Base-by-base conservation (phyloP, 30 jellyfish, hydroid and myxozoan species). In the Hydractinia echinata region DNA sequence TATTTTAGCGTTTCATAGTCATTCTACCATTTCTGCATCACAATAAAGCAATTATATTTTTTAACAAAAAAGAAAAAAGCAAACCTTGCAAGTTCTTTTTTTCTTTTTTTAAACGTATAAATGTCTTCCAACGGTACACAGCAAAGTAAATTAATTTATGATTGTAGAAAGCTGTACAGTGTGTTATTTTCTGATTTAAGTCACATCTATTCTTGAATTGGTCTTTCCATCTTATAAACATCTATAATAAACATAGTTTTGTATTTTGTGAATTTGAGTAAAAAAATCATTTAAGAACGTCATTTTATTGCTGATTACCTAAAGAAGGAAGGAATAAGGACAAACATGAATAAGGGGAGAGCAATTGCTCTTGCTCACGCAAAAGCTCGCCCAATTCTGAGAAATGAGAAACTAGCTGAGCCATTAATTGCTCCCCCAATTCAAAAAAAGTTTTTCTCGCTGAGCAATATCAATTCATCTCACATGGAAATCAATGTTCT, bases 361-460 rank as follows among this genome's bases (percentile, higher is more conserved):
- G 68, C 68, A 56, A 56, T 56, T 9, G 68, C 68, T 56, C n/a
- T 56, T 56, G 13, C n/a, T n/a, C n/a, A n/a, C n/a, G n/a, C n/a
- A n/a, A n/a, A n/a, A n/a, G n/a, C n/a, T n/a, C n/a, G n/a, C n/a
- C n/a, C n/a, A n/a, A n/a, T n/a, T n/a, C n/a, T n/a, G n/a, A n/a
- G n/a, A n/a, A n/a, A n/a, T n/a, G n/a, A n/a, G n/a, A n/a, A n/a
- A n/a, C n/a, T n/a, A n/a, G n/a, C n/a, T n/a, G n/a, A n/a, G n/a
- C n/a, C n/a, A n/a, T n/a, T n/a, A n/a, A n/a, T n/a, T n/a, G n/a
- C n/a, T n/a, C n/a, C n/a, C n/a, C n/a, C n/a, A n/a, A n/a, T n/a
- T n/a, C n/a, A n/a, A n/a, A n/a, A n/a, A n/a, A n/a, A n/a, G n/a
- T n/a, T n/a, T n/a, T n/a, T n/a, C n/a, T n/a, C n/a, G n/a, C n/a